Evolutionary conservation across 2,797 vertebrate genomes (phyloP).

Genomic region (Paramormyrops hopkinsi): DNA sequence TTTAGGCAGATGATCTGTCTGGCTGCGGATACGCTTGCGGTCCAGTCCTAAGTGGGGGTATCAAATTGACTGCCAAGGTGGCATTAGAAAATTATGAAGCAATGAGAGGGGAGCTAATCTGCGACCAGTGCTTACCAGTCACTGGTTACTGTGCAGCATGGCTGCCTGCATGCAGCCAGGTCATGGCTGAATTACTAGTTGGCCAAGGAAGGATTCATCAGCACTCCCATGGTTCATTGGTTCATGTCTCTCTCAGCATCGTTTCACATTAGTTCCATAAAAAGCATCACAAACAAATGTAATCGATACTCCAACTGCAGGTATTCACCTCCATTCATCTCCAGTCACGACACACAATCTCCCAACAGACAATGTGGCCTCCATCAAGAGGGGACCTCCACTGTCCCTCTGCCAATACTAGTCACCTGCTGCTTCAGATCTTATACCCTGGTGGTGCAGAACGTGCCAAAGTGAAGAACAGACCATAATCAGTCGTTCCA

Average conservation of each 20-base stretch:
- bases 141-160: background rate
- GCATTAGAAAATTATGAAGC: background rate
- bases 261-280: background rate
- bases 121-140: background rate
- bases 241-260: background rate
- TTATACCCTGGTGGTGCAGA: background rate
- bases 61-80: background rate
- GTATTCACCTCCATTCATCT: background rate
- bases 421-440: background rate
- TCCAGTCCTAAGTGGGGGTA: background rate
- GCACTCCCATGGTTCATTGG: background rate
- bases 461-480: background rate
- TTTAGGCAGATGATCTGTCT: background rate
- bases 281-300: background rate
- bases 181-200: background rate
- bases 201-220: background rate
- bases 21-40: background rate
- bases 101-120: background rate
- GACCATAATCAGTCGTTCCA: background rate
- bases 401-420: background rate
- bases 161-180: background rate
- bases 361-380: background rate
- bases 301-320: background rate
- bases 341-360: background rate
- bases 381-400: background rate